phyloP scores from a whole-genome alignment of 1,140 invertebrate genomes.

The Drosophila tani region DNA sequence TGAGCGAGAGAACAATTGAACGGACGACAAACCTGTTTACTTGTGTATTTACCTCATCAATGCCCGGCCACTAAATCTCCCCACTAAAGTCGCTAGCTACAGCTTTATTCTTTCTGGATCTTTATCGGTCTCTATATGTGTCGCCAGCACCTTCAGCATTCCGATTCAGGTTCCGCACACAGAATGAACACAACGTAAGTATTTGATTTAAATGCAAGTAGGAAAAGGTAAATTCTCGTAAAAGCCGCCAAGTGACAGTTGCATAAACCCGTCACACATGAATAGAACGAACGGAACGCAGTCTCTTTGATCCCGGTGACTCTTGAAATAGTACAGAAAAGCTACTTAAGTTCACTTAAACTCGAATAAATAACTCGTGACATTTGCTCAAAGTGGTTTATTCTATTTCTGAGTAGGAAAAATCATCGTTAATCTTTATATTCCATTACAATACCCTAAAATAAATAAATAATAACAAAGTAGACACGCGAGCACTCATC shows the following conservation, averaged over 20 bases:
- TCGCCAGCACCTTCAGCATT: slow-evolving; percentile 24
- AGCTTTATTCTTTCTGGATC: slow-evolving; percentile 13
- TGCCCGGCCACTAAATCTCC: slow-evolving; percentile 18
- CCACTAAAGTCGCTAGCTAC: slow-evolving; percentile 1
- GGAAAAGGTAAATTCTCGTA: slow-evolving; percentile 27
- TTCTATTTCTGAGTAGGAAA: background rate
- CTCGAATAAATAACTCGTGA: slow-evolving; percentile 5
- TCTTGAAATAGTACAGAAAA: slow-evolving; percentile 10
- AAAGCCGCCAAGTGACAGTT: slow-evolving; percentile 21
- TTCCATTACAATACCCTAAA: background rate
- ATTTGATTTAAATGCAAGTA: slow-evolving; percentile 22
- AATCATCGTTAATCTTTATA: background rate
- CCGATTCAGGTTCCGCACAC: slow-evolving; percentile 27
- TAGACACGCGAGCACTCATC: background rate
- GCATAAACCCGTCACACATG: slow-evolving; percentile 44
- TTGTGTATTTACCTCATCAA: slow-evolving; percentile 21
- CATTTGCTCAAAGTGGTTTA: background rate
- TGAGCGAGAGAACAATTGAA: slow-evolving; percentile 37
- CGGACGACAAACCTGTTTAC: slow-evolving; percentile 40
- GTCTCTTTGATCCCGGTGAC: slow-evolving; percentile 22
- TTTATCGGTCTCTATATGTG: slow-evolving; percentile 9
- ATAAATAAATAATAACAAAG: background rate
- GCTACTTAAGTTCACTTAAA: slow-evolving; percentile 37
- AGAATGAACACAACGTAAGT: slow-evolving; percentile 5
- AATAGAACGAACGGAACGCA: slow-evolving; percentile 16